These are phyloP conservation scores for Rhinopomastus cyanomelas DNA, from an alignment of 2,113 vertebrate genomes.

Conservation along the genomic window DNA sequence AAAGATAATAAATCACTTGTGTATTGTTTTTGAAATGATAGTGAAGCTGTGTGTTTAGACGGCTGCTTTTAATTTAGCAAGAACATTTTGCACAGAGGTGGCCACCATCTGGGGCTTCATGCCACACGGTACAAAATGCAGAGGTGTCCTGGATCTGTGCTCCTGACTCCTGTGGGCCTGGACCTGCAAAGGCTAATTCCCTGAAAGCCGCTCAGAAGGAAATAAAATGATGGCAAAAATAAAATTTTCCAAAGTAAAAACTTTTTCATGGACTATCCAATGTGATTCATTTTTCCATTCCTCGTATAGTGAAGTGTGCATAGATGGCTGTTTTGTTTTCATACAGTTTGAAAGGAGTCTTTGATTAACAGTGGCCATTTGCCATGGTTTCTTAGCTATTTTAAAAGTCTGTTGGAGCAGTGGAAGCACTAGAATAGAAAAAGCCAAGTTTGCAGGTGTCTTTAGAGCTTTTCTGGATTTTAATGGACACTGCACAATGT, in stretches of 20 bases:
- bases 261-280: not conserved
- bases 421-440: not conserved
- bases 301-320: not conserved
- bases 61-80: conserved; percentile 49
- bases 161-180: not conserved
- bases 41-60: conserved; percentile 43
- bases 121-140: not conserved
- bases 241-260: not conserved
- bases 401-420: not conserved
- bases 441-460: conserved; percentile 9
- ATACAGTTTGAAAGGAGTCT: conserved; percentile 3
- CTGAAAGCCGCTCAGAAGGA: not conserved
- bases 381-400: not conserved
- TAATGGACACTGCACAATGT: not conserved
- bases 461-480: not conserved
- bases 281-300: not conserved
- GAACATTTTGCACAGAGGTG: conserved; percentile 48
- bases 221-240: not conserved
- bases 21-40: conserved; percentile 69
- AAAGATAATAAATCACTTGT: conserved; percentile 62
- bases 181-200: not conserved
- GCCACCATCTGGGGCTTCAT: conserved; percentile 51
- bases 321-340: conserved; percentile 31
- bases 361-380: conserved; percentile 8
- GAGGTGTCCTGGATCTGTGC: not conserved